Conservation (phyloP, 2,888 invertebrate genomes). For the Pasiphila rectangulata region DNA sequence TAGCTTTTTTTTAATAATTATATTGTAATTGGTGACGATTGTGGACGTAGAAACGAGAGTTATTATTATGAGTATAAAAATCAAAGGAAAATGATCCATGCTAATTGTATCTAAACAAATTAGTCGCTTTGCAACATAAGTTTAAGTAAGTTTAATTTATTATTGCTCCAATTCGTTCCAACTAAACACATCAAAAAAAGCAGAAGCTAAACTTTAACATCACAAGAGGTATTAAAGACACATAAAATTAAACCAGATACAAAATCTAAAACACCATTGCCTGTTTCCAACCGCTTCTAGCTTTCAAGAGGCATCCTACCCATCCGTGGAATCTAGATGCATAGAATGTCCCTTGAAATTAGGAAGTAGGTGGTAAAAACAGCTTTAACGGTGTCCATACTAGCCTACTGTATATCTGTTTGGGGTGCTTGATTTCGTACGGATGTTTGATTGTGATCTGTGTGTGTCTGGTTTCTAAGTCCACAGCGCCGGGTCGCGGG, state of each 20-base stretch:
- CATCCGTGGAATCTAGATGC: slow-evolving; percentile 1
- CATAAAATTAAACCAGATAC: not conserved
- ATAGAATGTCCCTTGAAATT: slow-evolving; percentile 3
- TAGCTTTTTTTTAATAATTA: slow-evolving; percentile 50
- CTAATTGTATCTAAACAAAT: not conserved
- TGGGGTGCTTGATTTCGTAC: slow-evolving; percentile 1
- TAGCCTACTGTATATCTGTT: slow-evolving; percentile 1
- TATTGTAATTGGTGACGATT: slow-evolving; percentile 41
- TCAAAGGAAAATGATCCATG: not conserved
- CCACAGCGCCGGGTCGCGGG: slow-evolving; percentile 23
- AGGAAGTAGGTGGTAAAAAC: not conserved
- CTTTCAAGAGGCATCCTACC: slow-evolving; percentile 2
- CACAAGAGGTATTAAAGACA: not conserved
- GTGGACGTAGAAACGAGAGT: slow-evolving; percentile 40
- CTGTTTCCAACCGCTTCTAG: not conserved
- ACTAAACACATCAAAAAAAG: slow-evolving; percentile 5
- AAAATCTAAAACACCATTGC: not conserved
- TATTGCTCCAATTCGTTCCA: slow-evolving; percentile 2
- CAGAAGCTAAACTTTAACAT: slow-evolving; percentile 7
- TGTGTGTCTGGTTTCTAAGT: slow-evolving; percentile 23
- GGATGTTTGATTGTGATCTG: slow-evolving; percentile 2
- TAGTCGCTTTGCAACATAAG: slow-evolving; percentile 1
- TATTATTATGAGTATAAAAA: not conserved
- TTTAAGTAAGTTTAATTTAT: not conserved
- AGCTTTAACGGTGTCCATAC: not conserved